phyloP scores from a whole-genome alignment of 1,140 invertebrate species.

The Heliconius hewitsoni region DNA sequence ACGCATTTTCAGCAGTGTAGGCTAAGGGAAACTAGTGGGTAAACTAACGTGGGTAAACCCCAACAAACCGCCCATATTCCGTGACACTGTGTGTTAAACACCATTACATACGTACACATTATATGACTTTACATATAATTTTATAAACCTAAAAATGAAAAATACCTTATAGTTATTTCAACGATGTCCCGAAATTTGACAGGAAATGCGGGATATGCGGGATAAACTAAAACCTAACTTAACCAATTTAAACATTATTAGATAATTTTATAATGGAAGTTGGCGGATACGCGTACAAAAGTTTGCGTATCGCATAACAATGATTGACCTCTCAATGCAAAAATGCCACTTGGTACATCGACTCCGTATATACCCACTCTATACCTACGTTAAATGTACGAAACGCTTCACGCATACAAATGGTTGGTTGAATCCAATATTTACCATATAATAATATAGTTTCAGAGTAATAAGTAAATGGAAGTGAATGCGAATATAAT shows the following conservation, averaged over 20 bases:
- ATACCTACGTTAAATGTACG: constrained; percentile 35
- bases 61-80: too few relatives aligned
- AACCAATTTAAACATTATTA: neutral
- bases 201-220: neutral
- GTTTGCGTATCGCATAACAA: constrained; percentile 33
- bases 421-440: constrained; percentile 8
- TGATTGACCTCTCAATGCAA: constrained; percentile 53
- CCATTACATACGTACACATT: too few relatives aligned
- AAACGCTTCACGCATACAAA: constrained; percentile 47
- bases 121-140: too few relatives aligned
- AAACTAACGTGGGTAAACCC: too few relatives aligned
- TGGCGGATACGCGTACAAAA: constrained; percentile 16
- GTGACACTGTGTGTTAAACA: too few relatives aligned
- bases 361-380: constrained; percentile 34
- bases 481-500: neutral
- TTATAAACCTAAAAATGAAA: too few relatives aligned
- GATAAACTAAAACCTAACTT: neutral
- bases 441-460: constrained; percentile 7
- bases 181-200: too few relatives aligned
- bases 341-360: constrained; percentile 52
- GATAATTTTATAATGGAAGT: constrained; percentile 19
- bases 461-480: neutral
- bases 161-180: too few relatives aligned
- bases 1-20: too few relatives aligned
- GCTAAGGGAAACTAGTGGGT: too few relatives aligned